phyloP scores from a whole-genome alignment of 2,797 vertebrate genomes.

The Cirrhinus molitorella region DNA sequence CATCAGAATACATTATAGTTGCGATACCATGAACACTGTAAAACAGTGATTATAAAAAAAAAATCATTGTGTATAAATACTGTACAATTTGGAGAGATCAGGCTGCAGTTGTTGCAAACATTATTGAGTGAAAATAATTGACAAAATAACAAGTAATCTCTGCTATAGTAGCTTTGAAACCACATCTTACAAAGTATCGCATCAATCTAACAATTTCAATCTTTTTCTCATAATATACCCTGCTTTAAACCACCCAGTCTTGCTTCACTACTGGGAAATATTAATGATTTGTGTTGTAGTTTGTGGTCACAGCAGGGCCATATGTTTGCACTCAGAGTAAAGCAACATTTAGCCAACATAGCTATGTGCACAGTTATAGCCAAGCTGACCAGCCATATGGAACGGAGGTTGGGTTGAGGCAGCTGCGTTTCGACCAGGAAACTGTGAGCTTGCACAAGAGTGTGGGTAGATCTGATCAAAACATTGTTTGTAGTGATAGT shows the following conservation, averaged over 20 bases:
- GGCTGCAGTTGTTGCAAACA: not conserved
- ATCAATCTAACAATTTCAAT: not conserved
- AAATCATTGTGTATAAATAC: not conserved
- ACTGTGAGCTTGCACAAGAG: not conserved
- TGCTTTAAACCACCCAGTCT: not conserved
- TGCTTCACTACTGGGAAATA: not conserved
- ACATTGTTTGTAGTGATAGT: too few species aligned
- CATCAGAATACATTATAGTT: not conserved
- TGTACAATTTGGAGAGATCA: not conserved
- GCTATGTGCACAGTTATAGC: conserved; percentile 6
- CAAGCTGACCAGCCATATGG: conserved; percentile 8
- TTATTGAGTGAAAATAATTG: not conserved
- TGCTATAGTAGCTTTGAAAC: not conserved
- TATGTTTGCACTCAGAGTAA: not conserved
- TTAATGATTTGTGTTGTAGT: conserved; percentile 20
- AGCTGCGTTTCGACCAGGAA: not conserved
- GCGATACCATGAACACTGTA: not conserved
- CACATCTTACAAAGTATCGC: not conserved
- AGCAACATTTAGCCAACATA: not conserved
- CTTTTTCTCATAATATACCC: not conserved
- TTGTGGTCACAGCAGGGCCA: conserved; percentile 22
- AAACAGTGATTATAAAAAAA: not conserved
- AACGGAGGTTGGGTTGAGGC: conserved; percentile 6
- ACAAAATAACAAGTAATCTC: not conserved
- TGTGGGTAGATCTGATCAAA: not conserved